Evolutionary conservation across 2,888 invertebrate species (phyloP), one percentile per base, ranked within the genome.

Genomic region (Holacanthella duospinosa): DNA sequence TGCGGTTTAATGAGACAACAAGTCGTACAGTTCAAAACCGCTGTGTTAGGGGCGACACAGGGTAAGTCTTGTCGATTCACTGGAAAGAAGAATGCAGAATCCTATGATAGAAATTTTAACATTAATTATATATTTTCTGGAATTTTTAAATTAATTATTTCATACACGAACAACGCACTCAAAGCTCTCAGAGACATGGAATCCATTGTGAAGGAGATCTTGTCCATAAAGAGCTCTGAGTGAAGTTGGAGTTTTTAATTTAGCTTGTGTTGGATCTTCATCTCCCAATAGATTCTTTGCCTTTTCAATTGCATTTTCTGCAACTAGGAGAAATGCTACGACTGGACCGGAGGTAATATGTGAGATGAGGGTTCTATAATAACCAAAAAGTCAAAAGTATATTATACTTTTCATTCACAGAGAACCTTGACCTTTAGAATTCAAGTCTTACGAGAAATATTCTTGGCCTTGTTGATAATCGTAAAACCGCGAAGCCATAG

Each of bases 1-100:
- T 94, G 94, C 0, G 95, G 95, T 77, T 94, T 94, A 55, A 95
- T 85, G 60, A 95, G 80, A 74, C 89, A 89, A 62, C 89, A 83
- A 0, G 89, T 88, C 68, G 85, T 82, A 0, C 85, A 82, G 43
- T 60, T 64, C 16, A 71, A 69, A 25, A 77, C 77, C 24, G 79
- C 77, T 65, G 83, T 68, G 25, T 65, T 68, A 29, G 73, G 72
- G 29, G 71, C 69, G 19, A 76, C 76, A 43, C 69, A 71, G 0
- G 67, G 63, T 64, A 75, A 68, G 26, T 68, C 63, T 4, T 74
- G 68, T 25, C 73, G 73, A n/a, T 73, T 70, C 6, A 68, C 67
- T 0, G 79, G 78, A 72, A 80, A 80, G 75, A 80, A 80, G 66
- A 79, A 77, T 62, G 77, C 76, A 2, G 78, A 61, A 68, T 80